A percentile compares a stretch with the other conserved stretches of the same genome.
phyloP scores from a whole-genome alignment of 2,797 vertebrate species.

The Rhynchonycteris naso region DNA sequence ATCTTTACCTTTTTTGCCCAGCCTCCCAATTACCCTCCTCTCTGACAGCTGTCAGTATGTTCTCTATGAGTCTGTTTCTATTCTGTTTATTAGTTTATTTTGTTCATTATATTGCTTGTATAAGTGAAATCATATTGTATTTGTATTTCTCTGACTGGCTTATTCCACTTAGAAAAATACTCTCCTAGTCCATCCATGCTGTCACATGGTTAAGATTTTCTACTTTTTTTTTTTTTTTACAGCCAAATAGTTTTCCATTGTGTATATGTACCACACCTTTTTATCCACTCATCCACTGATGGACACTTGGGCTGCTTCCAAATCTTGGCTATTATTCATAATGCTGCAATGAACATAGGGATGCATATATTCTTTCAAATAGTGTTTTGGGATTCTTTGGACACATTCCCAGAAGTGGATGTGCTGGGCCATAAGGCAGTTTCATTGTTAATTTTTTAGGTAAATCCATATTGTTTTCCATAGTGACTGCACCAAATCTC shows the following conservation, averaged over 20 bases:
- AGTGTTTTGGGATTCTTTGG: too few relatives aligned
- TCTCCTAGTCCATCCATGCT: background rate
- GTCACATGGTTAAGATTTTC: background rate
- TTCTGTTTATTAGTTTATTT: background rate
- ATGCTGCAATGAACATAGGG: background rate
- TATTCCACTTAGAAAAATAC: background rate
- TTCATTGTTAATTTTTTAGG: too few relatives aligned
- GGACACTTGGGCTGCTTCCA: background rate
- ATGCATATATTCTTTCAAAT: background rate
- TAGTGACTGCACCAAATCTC: background rate
- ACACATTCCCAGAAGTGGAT: too few relatives aligned
- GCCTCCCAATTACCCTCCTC: background rate
- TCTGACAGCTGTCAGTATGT: background rate
- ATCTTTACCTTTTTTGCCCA: background rate
- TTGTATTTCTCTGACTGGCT: background rate
- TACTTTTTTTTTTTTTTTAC: background rate
- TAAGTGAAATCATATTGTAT: background rate
- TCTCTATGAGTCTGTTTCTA: background rate
- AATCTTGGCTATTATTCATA: background rate
- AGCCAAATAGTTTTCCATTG: background rate
- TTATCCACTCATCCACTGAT: background rate
- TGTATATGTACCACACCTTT: background rate
- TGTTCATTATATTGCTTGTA: background rate
- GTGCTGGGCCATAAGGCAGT: too few relatives aligned
- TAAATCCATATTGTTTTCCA: too few relatives aligned